These are phyloP conservation scores for Cremastinae sp. DNA, from an alignment of 2,888 invertebrate genomes.

Conservation along the genomic window DNA sequence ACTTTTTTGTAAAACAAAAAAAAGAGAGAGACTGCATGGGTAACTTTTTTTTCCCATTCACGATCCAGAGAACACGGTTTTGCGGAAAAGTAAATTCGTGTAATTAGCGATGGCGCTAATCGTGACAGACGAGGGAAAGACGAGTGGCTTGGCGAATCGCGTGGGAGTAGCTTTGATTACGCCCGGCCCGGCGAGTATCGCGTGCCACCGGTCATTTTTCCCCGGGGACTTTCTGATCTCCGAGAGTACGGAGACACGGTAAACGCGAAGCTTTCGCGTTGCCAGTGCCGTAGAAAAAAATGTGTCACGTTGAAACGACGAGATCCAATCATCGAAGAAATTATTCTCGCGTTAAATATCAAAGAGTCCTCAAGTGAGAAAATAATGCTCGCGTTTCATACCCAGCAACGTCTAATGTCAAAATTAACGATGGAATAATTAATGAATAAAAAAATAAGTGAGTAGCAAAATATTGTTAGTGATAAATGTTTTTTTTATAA, in stretches of 20 bases:
- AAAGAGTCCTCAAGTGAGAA: too few species aligned
- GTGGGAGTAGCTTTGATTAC: conserved; percentile 32
- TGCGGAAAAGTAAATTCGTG: conserved; percentile 48
- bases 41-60: not conserved
- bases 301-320: conserved; percentile 20
- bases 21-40: too few species aligned
- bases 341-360: conserved; percentile 32
- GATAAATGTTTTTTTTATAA: too few species aligned
- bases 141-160: conserved; percentile 25
- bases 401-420: too few species aligned
- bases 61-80: conserved; percentile 2
- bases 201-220: conserved; percentile 57
- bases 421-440: too few species aligned
- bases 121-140: conserved; percentile 31
- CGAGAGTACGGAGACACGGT: conserved; percentile 32
- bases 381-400: too few species aligned
- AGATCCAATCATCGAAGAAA: conserved; percentile 47
- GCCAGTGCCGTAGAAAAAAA: conserved; percentile 14
- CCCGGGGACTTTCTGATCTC: conserved; percentile 28
- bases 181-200: conserved; percentile 36
- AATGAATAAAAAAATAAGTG: too few species aligned
- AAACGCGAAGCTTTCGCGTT: conserved; percentile 21
- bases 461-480: too few species aligned
- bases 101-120: conserved; percentile 52
- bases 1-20: too few species aligned